Evolutionary conservation across 2,797 vertebrate genomes (phyloP), one percentile per base, ranked within the genome.

Genomic region (Odontamblyopus rebecca): DNA sequence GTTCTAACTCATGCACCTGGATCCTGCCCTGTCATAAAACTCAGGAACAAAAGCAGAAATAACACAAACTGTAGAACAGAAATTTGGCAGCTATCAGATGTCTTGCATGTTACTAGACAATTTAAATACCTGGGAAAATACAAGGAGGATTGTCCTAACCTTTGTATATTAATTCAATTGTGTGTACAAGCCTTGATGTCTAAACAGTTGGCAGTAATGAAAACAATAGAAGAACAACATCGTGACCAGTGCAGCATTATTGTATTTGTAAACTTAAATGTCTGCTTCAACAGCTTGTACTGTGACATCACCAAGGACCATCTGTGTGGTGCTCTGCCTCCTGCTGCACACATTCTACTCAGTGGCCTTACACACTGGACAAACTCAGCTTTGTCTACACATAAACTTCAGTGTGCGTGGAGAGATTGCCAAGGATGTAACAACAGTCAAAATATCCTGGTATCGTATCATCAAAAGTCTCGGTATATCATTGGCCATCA

Each of bases 1-100:
- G 75, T 86, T 81, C 70, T 51, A 77, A 87, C 82, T 83, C 78
- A 80, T 71, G 62, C 79, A 79, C 84, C 79, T 85, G 82, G 84
- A 82, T 74, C 68, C 70, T 75, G 81, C 67, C 63, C 29, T 75
- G 81, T 79, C 74, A 72, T 73, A 62, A 78, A 72, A 38, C 6
- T 8, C 12, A 27, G 23, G 44, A 15, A 16, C 63, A 66, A 66
- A 50, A 38, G 4, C 35, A 63, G 35, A 63, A 44, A 63, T 2
- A 63, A n/a, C 44, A 48, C 13, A 48, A 15, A 48, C 44, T 18
- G 26, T 50, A 51, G 15, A 66, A 66, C 30, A 50, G 48, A 26
- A 29, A 50, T 44, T 38, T 44, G 19, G 5, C n/a, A 64, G n/a
- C 2, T 44, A 44, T n/a, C 38, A 44, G 7, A 44, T 64, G 38